Conservation (phyloP, 2,888 invertebrate species). For the Tetragonisca angustula region DNA sequence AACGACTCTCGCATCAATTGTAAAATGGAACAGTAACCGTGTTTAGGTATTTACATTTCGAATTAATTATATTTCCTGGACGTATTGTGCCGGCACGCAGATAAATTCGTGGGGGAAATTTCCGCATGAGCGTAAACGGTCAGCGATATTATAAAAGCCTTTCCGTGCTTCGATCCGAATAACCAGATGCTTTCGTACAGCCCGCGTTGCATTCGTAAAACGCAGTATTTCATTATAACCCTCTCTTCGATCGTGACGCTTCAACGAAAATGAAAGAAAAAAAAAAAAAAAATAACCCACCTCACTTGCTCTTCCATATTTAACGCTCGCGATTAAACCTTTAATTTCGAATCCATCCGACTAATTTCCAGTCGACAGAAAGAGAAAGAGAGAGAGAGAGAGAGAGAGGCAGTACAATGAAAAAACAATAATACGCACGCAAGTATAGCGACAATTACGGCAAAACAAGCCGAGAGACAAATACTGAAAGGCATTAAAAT, state of each 20-base stretch:
- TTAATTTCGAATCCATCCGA: not conserved
- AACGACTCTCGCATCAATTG: slow-evolving; percentile 17
- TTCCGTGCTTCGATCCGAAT: slow-evolving; percentile 4
- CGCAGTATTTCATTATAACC: not conserved
- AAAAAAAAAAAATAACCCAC: not conserved
- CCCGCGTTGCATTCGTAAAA: not conserved
- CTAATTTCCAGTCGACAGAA: not conserved
- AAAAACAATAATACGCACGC: not conserved
- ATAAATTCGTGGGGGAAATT: slow-evolving; percentile 10
- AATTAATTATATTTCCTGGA: slow-evolving; percentile 10
- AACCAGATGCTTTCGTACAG: not conserved
- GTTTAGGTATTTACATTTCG: slow-evolving; percentile 21
- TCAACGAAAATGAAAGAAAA: not conserved
- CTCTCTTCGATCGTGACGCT: not conserved
- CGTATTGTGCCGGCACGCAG: not conserved
- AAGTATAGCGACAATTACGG: not conserved
- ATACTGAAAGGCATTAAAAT: slow-evolving; percentile 1
- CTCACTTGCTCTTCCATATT: not conserved
- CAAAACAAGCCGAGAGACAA: not conserved
- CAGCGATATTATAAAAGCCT: not conserved
- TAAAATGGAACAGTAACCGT: slow-evolving; percentile 9
- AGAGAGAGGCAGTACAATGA: not conserved
- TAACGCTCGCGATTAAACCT: slow-evolving; percentile 4
- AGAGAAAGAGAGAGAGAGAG: not conserved
- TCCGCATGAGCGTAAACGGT: not conserved